Base-by-base conservation (phyloP, 2,888 invertebrate species). In the Aelia acuminata region DNA sequence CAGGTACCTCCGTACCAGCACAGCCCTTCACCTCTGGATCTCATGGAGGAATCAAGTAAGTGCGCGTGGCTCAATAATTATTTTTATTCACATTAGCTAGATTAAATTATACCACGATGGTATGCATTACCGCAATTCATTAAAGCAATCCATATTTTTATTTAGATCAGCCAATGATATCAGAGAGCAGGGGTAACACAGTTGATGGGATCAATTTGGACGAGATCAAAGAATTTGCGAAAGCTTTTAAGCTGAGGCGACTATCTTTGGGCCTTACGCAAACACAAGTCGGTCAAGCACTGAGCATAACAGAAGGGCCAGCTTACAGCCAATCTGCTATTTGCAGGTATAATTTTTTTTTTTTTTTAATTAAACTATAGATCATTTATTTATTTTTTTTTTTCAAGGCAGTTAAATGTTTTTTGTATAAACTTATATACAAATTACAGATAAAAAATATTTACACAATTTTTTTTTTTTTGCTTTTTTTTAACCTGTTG, bases 311-410 rank as follows among this genome's bases (percentile, higher is more conserved):
- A 39, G 98, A 98, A 93, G 99, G 99, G 88, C 99, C 99, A 50
- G 98, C 98, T 87, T 99, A 99, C 93, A 98, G 98, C 93, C 99
- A 99, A 94, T 98, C 98, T 93, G 99, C 99, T 91, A 99, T 99
- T 93, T 99, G 99, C 97, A 97, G 98, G 98, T 98, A 90, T 90
- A 85, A 49, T 49, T 49, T 49, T 49, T 53, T 53, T n/a, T 53
- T 53, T 50, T 3, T 50, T 50, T 50, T 50, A 3, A n/a, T 43
- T 4, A 10, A 43, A 43, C 10, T 43, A 10, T 43, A 43, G 10
- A 43, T 43, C 10, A 43, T 43, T 43, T 43, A 4, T 43, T 43
- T 43, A 43, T 43, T 43, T 43, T 43, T 43, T 10, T 7, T 43
- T n/a, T n/a, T n/a, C n/a, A n/a, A n/a, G n/a, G n/a, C n/a, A n/a